phyloP scores from a whole-genome alignment of 2,113 vertebrate genomes.

The Eretmochelys imbricata region DNA sequence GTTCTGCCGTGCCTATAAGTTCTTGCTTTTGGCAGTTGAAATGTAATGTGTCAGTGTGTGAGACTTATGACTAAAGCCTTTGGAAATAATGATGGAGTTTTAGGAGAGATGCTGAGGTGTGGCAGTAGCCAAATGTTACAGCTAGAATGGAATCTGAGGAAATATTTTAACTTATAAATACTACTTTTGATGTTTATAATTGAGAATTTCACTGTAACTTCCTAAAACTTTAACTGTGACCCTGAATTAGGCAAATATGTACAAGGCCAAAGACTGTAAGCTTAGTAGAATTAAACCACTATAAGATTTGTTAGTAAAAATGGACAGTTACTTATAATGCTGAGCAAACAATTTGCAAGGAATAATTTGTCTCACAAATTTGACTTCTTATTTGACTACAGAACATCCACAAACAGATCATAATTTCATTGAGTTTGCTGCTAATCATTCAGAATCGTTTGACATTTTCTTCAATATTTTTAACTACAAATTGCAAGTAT shows the following conservation, averaged over 20 bases:
- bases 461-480: not conserved
- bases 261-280: not conserved
- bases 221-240: not conserved
- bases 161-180: conserved; percentile 6
- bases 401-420: not conserved
- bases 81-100: conserved; percentile 36
- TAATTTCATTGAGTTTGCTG: not conserved
- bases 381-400: not conserved
- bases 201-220: conserved; percentile 43
- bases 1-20: not conserved
- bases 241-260: not conserved
- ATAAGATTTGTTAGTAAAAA: not conserved
- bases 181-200: conserved; percentile 35
- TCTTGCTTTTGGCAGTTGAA: not conserved
- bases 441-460: not conserved
- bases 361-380: not conserved
- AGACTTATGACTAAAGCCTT: not conserved
- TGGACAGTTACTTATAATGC: not conserved
- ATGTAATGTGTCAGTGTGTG: not conserved
- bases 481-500: not conserved
- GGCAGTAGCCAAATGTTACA: conserved; percentile 14
- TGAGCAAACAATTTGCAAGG: conserved; percentile 8
- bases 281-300: not conserved
- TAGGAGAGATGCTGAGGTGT: conserved; percentile 35
- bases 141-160: conserved; percentile 20